Percentiles rank a stretch among this genome's conserved stretches.
These are phyloP conservation scores for Gymnoscopelus braueri DNA, from an alignment of 2,797 vertebrate species.

Conservation along the genomic window DNA sequence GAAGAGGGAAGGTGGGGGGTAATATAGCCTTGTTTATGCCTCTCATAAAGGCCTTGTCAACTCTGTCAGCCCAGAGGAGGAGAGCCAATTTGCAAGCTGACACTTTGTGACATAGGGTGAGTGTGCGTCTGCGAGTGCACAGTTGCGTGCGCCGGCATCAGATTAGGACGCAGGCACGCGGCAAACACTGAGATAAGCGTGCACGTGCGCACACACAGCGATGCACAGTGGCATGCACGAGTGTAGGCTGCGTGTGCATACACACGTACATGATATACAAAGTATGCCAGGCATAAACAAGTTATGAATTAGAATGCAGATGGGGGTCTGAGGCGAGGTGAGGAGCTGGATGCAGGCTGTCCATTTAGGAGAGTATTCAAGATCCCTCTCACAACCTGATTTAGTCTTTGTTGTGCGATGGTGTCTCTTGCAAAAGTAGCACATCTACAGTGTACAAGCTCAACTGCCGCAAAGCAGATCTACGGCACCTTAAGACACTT, in stretches of 20 bases:
- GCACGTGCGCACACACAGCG: constrained; percentile 7
- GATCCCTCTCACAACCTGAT: constrained; percentile 35
- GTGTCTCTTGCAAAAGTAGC: too few species aligned
- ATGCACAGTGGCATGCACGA: neutral
- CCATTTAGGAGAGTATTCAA: constrained; percentile 73
- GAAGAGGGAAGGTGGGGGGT: constrained; percentile 10
- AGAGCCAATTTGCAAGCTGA: constrained; percentile 76
- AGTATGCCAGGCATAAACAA: constrained; percentile 35
- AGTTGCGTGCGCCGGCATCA: constrained; percentile 19
- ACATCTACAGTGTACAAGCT: too few species aligned
- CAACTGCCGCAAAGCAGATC: constrained; percentile 47
- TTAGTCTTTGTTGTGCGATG: too few species aligned
- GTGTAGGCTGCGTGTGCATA: constrained; percentile 7
- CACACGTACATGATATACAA: constrained; percentile 10
- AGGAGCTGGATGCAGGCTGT: constrained; percentile 63
- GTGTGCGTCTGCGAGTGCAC: neutral
- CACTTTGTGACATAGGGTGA: constrained; percentile 57
- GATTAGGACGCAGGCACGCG: constrained; percentile 1
- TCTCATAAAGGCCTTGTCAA: constrained; percentile 76
- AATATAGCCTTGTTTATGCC: constrained; percentile 69
- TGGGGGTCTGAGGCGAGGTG: constrained; percentile 49
- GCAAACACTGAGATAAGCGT: neutral
- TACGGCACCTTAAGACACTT: too few species aligned
- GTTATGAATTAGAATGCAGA: constrained; percentile 73
- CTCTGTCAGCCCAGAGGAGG: constrained; percentile 71